Percentiles rank a stretch among this genome's conserved stretches.
Conservation (phyloP, 2,888 invertebrate species). For the Formica aserva region DNA sequence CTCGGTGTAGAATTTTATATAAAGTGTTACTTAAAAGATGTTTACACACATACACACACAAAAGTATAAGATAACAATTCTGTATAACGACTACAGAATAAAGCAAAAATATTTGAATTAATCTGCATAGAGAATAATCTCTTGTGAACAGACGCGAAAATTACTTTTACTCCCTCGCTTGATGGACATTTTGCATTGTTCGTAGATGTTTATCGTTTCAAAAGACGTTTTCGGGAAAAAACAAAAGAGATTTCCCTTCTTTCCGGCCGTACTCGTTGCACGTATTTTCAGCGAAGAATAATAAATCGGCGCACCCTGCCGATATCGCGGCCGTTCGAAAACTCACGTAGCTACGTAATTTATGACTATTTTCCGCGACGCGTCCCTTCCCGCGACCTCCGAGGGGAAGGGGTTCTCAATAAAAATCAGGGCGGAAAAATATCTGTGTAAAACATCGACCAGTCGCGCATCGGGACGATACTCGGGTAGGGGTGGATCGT, state of each 20-base stretch:
- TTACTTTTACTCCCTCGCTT: background rate
- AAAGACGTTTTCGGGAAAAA: conserved; percentile 30
- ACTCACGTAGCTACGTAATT: conserved; percentile 64
- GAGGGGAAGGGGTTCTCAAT: conserved; percentile 31
- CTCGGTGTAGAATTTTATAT: background rate
- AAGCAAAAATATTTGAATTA: background rate
- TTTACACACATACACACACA: background rate
- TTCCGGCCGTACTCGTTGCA: conserved; percentile 51
- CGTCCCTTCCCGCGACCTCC: conserved; percentile 17
- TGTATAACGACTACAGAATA: background rate
- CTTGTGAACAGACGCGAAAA: background rate
- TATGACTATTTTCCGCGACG: conserved; percentile 60
- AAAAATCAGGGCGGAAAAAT: conserved; percentile 62
- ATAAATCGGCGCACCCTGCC: conserved; percentile 58
- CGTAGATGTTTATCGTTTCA: conserved; percentile 38
- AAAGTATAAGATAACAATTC: background rate
- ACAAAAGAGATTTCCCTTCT: conserved; percentile 43
- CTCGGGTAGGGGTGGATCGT: conserved; percentile 1
- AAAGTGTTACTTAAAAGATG: background rate
- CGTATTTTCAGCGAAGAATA: conserved; percentile 62
- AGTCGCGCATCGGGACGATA: conserved; percentile 13
- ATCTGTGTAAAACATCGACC: conserved; percentile 53
- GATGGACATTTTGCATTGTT: conserved; percentile 2
- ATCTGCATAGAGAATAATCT: conserved; percentile 2
- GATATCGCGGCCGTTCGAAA: conserved; percentile 60